Percentiles rank a stretch among this genome's conserved stretches.
Evolutionary conservation across 92 coral and sea anemone genomes (phyloP).

Genomic region (Zoanthus solanderi): DNA sequence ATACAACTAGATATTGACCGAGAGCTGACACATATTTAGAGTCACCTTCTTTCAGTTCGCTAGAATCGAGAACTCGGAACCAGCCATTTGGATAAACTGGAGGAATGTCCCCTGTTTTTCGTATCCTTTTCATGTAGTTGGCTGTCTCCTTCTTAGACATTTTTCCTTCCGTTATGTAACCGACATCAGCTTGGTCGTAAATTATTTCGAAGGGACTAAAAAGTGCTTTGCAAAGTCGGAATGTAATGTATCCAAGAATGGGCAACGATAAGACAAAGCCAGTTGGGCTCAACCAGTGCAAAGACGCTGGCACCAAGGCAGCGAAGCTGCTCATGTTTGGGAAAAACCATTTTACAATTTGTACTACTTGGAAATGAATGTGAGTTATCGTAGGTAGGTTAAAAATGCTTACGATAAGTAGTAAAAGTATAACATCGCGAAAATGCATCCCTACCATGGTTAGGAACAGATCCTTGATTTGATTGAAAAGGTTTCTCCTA

Average conservation of each 20-base stretch:
- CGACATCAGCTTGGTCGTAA: conserved; percentile 77
- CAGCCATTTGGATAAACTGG: conserved; percentile 98
- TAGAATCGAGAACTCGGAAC: conserved; percentile 82
- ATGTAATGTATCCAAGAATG: conserved; percentile 32
- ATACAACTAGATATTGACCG: conserved; percentile 90
- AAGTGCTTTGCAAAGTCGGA: conserved; percentile 70
- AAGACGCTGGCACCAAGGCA: conserved; percentile 4
- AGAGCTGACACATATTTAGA: conserved; percentile 75
- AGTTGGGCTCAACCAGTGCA: conserved; percentile 8
- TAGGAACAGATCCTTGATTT: not conserved
- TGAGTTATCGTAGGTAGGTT: conserved; percentile 18
- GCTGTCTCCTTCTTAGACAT: conserved; percentile 82
- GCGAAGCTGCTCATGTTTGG: not conserved
- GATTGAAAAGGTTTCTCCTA: no score
- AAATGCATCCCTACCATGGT: conserved; percentile 25
- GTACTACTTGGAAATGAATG: conserved; percentile 1
- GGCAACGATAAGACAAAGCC: conserved; percentile 13
- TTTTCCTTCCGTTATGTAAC: conserved; percentile 77
- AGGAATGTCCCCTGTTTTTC: conserved; percentile 81
- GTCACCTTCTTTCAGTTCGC: conserved; percentile 71
- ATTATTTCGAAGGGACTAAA: conserved; percentile 77
- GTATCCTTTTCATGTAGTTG: conserved; percentile 63
- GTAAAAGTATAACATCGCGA: not conserved
- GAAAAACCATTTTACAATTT: not conserved
- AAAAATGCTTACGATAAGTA: conserved; percentile 38